phyloP scores from a whole-genome alignment of 2,113 vertebrate genomes.

The Eublepharis macularius region DNA sequence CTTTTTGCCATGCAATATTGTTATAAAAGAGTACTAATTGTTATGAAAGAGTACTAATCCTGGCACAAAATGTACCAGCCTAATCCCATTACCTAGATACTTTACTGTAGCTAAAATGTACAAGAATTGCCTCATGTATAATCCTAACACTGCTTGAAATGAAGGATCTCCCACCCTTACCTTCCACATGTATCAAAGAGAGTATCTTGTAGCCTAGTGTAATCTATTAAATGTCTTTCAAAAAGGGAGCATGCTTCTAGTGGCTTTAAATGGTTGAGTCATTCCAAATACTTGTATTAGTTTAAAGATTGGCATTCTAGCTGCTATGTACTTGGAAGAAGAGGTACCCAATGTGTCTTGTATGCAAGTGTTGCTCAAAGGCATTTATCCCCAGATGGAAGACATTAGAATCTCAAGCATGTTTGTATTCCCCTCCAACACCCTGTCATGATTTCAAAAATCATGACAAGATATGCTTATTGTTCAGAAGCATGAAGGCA shows the following conservation, averaged over 20 bases:
- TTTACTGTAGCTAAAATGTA: neutral
- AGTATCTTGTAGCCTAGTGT: neutral
- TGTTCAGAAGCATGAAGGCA: neutral
- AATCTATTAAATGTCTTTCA: neutral
- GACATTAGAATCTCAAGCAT: neutral
- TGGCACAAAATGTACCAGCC: neutral
- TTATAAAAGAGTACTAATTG: neutral
- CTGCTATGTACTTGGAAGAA: neutral
- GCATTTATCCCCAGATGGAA: neutral
- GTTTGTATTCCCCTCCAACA: too few species aligned
- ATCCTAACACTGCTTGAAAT: conserved; percentile 11
- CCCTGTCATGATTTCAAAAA: neutral
- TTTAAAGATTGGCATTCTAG: neutral
- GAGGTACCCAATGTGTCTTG: neutral
- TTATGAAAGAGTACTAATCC: neutral
- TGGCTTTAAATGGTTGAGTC: neutral
- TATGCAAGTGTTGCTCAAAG: neutral
- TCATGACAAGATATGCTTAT: neutral
- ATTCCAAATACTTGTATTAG: neutral
- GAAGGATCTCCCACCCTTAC: neutral
- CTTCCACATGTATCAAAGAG: neutral
- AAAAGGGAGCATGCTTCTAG: neutral
- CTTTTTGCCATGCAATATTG: neutral
- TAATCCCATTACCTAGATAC: neutral
- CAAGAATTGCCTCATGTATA: neutral